These are phyloP conservation scores for Tylochromis polylepis DNA, from an alignment of 2,113 vertebrate genomes.

Conservation along the genomic window DNA sequence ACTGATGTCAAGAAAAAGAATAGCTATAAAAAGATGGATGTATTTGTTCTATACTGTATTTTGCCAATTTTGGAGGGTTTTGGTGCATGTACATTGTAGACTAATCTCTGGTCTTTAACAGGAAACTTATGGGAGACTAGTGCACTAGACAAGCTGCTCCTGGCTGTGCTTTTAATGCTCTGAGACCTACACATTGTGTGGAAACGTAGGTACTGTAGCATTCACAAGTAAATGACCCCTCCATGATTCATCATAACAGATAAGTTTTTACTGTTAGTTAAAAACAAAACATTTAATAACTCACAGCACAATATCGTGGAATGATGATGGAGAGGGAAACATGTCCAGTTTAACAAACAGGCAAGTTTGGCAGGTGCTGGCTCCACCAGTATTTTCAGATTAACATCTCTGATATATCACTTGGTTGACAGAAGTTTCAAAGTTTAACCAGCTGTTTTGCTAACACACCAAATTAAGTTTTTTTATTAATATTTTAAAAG, in stretches of 20 bases:
- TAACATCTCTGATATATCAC: neutral
- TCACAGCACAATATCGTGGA: neutral
- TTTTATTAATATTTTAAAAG: neutral
- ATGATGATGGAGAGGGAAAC: neutral
- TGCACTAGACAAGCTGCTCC: neutral
- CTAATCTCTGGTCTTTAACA: neutral
- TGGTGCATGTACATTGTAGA: neutral
- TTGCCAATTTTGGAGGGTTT: neutral
- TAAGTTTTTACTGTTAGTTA: neutral
- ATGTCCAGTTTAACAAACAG: neutral
- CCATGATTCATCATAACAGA: accelerated
- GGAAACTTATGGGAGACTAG: neutral
- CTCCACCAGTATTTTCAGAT: neutral
- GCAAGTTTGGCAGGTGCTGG: neutral
- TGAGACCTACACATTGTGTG: neutral
- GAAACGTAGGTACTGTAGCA: neutral
- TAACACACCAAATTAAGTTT: neutral
- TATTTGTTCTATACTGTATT: neutral
- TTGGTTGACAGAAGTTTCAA: neutral
- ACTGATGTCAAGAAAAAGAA: neutral
- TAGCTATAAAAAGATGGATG: neutral
- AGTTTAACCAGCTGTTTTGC: neutral
- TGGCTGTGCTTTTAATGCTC: neutral
- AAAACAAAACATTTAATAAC: neutral
- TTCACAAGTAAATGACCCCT: neutral